Percentiles rank a stretch among this genome's conserved stretches.
phyloP scores from a whole-genome alignment of 37 sponge, comb jelly and placozoan species.

The Theonella swinhoei region DNA sequence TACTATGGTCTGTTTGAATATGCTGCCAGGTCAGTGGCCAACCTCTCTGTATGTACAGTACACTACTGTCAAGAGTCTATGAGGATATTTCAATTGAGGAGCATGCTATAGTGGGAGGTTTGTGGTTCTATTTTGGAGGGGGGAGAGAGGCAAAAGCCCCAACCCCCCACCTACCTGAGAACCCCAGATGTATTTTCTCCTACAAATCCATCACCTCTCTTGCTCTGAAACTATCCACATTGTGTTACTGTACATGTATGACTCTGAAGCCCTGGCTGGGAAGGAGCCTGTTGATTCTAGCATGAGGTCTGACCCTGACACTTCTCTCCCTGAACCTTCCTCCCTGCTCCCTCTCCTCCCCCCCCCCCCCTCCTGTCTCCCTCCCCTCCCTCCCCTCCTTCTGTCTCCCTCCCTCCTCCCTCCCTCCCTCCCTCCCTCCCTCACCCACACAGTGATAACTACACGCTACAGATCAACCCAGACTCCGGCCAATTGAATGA shows the following conservation, averaged over 20 bases:
- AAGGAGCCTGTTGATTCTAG: no score
- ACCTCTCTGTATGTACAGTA: not conserved
- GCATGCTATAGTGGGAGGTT: no score
- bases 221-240: no score
- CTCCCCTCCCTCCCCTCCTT: no score
- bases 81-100: not conserved
- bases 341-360: not conserved
- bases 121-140: no score
- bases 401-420: not conserved
- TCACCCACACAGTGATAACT: conserved; percentile 99
- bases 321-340: not conserved
- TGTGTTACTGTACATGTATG: no score
- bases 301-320: no score
- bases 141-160: no score
- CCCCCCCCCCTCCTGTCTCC: conserved; percentile 9
- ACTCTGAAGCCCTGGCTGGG: no score
- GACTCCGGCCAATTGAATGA: conserved; percentile 93
- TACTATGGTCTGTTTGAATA: conserved; percentile 99
- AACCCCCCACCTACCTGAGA: no score
- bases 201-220: no score
- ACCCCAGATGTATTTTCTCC: no score
- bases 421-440: not conserved
- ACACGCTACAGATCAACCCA: conserved; percentile 98
- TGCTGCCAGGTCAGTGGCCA: conserved; percentile 83
- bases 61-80: not conserved